Evolutionary conservation across 2,888 invertebrate genomes (phyloP).

Genomic region (Meliscaeva auricollis): DNA sequence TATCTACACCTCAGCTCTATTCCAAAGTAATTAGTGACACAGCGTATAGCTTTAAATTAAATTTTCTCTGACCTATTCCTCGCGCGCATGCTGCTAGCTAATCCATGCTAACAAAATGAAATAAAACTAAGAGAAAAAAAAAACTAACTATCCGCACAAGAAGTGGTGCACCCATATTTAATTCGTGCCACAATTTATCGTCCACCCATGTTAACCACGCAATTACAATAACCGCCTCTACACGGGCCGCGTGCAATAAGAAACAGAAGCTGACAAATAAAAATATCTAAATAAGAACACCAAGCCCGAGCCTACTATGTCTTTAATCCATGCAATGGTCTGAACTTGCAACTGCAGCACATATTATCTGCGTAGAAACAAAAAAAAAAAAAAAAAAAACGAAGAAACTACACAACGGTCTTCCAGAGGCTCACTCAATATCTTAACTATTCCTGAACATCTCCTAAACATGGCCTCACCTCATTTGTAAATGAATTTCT

Average conservation of each 20-base stretch:
- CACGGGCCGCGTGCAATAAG: slow-evolving; percentile 44
- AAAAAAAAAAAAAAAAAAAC: too few relatives aligned
- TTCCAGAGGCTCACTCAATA: slow-evolving; percentile 52
- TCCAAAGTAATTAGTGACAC: slow-evolving; percentile 66
- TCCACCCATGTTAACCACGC: slow-evolving; percentile 75
- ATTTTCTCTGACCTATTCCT: slow-evolving; percentile 54
- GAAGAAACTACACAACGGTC: slow-evolving; percentile 47
- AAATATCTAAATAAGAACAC: slow-evolving; percentile 74
- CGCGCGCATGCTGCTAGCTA: slow-evolving; percentile 36
- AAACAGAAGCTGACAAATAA: slow-evolving; percentile 71
- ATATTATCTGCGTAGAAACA: slow-evolving; percentile 42
- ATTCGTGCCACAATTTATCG: slow-evolving; percentile 76
- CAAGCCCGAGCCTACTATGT: neutral
- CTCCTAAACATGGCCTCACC: slow-evolving; percentile 77
- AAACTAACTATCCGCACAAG: slow-evolving; percentile 21
- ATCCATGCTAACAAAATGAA: neutral
- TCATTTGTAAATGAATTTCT: slow-evolving; percentile 78
- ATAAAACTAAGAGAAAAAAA: neutral
- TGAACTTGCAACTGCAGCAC: slow-evolving; percentile 49
- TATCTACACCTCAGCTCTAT: slow-evolving; percentile 29
- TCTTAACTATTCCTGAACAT: slow-evolving; percentile 76
- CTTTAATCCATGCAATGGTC: slow-evolving; percentile 9
- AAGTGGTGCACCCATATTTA: slow-evolving; percentile 64
- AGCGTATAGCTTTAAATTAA: slow-evolving; percentile 49
- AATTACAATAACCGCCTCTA: slow-evolving; percentile 71